Percentiles rank a stretch among this genome's conserved stretches.
Evolutionary conservation across 1,140 invertebrate genomes (phyloP).

Genomic region (Heterodera schachtii): DNA sequence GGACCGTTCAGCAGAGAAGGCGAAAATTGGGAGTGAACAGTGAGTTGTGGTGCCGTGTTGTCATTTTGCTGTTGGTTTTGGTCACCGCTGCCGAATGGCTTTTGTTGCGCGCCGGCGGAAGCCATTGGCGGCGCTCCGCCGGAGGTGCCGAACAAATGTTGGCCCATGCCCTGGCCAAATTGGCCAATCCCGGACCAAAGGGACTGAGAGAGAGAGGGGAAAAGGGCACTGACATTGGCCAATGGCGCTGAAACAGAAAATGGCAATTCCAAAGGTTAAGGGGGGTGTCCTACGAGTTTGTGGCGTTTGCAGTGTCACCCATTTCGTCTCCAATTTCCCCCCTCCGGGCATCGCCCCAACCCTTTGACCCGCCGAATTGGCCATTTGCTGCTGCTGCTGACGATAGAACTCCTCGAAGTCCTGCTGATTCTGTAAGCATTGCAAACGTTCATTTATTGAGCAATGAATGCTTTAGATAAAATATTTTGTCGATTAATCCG

Average conservation of each 20-base stretch:
- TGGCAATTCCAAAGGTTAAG: background rate
- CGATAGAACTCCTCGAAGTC: slow-evolving; percentile 50
- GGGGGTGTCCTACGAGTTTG: background rate
- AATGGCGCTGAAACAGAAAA: background rate
- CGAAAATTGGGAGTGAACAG: slow-evolving; percentile 6
- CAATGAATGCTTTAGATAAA: too few relatives aligned
- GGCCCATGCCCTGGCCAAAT: background rate
- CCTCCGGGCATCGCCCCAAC: slow-evolving; percentile 16
- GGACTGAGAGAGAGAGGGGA: background rate
- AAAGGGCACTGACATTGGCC: background rate
- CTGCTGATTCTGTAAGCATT: slow-evolving; percentile 44
- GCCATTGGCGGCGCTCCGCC: background rate
- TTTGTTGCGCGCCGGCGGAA: background rate
- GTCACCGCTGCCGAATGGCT: background rate
- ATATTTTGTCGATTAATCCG: too few relatives aligned
- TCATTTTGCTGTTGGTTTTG: background rate
- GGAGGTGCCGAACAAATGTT: background rate
- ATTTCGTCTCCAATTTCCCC: slow-evolving; percentile 37
- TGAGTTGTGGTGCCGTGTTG: slow-evolving; percentile 2
- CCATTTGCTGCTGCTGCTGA: slow-evolving; percentile 33
- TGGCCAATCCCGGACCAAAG: background rate
- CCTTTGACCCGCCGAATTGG: background rate
- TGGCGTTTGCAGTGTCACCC: slow-evolving; percentile 40
- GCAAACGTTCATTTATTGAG: too few relatives aligned
- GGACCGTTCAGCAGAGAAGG: background rate